Conservation (phyloP, 1,140 invertebrate species). For the Megathymus violae region DNA sequence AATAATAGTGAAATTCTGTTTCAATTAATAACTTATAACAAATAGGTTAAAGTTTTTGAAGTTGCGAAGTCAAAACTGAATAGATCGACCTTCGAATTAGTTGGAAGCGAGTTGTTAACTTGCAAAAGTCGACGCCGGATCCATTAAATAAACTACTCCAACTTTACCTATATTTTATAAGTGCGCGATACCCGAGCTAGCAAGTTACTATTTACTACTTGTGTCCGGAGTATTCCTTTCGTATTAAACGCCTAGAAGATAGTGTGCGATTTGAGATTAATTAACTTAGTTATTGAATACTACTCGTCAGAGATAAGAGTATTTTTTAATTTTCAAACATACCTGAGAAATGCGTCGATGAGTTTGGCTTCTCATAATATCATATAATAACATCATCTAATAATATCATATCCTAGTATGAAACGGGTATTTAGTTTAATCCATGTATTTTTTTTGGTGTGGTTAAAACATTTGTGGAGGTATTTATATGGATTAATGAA, state of each 20-base stretch:
- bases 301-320: background rate
- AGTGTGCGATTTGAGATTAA: conserved; percentile 3
- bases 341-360: no score
- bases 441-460: no score
- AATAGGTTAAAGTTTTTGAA: background rate
- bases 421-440: no score
- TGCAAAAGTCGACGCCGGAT: conserved; percentile 47
- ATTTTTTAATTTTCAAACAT: no score
- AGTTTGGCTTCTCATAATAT: no score
- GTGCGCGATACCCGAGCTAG: conserved; percentile 43
- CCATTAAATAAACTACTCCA: conserved; percentile 54
- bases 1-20: no score
- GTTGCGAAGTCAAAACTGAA: conserved; percentile 16
- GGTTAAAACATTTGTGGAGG: no score
- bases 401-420: no score
- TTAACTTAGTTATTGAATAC: conserved; percentile 13
- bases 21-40: background rate
- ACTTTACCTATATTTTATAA: conserved; percentile 55
- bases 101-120: conserved; percentile 35
- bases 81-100: conserved; percentile 42
- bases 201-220: conserved; percentile 49
- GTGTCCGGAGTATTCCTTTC: conserved; percentile 27
- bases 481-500: no score
- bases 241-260: background rate
- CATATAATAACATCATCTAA: no score